Evolutionary conservation across 1,140 invertebrate genomes (phyloP).

Genomic region (Bombus soroeensis): DNA sequence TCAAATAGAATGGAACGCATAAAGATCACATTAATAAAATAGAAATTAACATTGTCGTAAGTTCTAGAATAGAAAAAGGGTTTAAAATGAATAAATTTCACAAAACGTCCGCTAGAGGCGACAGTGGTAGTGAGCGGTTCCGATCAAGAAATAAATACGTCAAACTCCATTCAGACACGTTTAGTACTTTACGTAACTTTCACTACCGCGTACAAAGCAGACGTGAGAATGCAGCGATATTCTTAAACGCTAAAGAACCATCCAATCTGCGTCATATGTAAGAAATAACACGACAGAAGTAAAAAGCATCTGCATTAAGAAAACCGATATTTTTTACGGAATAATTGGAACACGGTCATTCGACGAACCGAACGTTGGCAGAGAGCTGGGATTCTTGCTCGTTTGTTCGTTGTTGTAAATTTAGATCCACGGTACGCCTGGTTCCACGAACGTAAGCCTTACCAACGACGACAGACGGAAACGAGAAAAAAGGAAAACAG

Average conservation of each 20-base stretch:
- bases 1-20: neutral
- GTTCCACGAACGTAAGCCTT: slow-evolving; percentile 51
- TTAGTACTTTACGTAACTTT: slow-evolving; percentile 44
- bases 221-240: slow-evolving; percentile 36
- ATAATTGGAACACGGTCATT: slow-evolving; percentile 60
- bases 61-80: neutral
- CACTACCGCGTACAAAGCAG: slow-evolving; percentile 19
- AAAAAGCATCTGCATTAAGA: neutral
- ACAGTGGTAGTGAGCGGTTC: neutral
- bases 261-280: neutral
- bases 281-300: slow-evolving; percentile 6
- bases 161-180: slow-evolving; percentile 15
- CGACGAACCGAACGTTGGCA: slow-evolving; percentile 54
- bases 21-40: neutral
- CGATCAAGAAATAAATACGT: neutral
- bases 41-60: neutral
- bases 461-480: slow-evolving; percentile 17
- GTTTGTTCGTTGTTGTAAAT: slow-evolving; percentile 60
- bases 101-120: neutral
- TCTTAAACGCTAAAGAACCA: neutral
- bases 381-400: slow-evolving; percentile 37
- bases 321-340: slow-evolving; percentile 17
- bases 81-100: neutral
- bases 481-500: neutral
- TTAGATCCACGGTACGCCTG: slow-evolving; percentile 56